Percentiles rank a stretch among this genome's conserved stretches.
phyloP scores from a whole-genome alignment of 92 coral and sea anemone species.

The Desmophyllum pertusum region DNA sequence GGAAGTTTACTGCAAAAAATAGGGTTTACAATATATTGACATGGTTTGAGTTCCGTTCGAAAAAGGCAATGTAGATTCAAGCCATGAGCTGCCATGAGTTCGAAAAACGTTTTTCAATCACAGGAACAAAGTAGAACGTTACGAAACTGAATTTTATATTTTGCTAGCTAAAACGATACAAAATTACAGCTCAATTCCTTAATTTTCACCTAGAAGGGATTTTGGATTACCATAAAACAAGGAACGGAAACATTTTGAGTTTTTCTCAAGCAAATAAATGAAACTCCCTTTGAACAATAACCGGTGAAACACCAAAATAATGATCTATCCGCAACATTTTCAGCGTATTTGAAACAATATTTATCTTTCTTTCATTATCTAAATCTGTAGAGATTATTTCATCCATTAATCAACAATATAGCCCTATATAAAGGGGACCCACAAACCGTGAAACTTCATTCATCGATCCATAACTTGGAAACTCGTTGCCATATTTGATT shows the following conservation, averaged over 20 bases:
- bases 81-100: too few relatives aligned
- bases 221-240: slow-evolving; percentile 12
- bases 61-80: too few relatives aligned
- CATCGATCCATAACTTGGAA: background rate
- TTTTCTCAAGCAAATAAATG: background rate
- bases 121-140: background rate
- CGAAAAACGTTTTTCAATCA: background rate
- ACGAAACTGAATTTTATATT: background rate
- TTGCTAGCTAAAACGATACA: background rate
- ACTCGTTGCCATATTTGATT: background rate
- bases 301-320: background rate
- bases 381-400: slow-evolving; percentile 18
- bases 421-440: slow-evolving; percentile 16
- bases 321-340: background rate
- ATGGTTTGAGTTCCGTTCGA: background rate
- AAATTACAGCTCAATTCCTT: background rate
- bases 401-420: slow-evolving; percentile 1
- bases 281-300: background rate
- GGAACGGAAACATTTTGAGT: background rate
- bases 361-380: background rate
- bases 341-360: background rate
- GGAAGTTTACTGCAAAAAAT: slow-evolving; percentile 11
- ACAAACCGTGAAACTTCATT: background rate
- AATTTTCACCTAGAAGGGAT: background rate
- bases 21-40: slow-evolving; percentile 8